phyloP scores from a whole-genome alignment of 2,797 vertebrate species.

The Pteronotus mesoamericanus region DNA sequence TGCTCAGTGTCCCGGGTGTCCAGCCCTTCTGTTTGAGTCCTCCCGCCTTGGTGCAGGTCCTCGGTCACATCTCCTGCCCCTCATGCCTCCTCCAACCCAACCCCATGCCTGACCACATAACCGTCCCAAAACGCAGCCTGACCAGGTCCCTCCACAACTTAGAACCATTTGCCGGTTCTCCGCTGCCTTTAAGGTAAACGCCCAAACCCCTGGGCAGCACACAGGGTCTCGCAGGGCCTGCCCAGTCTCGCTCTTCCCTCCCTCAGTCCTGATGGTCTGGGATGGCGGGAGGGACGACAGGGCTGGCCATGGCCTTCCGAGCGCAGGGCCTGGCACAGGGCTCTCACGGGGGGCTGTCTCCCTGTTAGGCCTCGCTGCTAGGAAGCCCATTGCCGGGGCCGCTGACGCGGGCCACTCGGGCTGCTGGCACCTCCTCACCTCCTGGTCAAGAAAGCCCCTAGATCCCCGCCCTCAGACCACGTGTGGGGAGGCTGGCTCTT shows the following conservation, averaged over 20 bases:
- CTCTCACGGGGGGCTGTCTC: neutral
- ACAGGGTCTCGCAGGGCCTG: neutral
- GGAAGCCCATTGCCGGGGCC: neutral
- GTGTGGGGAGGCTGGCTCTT: neutral
- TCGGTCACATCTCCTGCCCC: neutral
- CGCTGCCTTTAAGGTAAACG: neutral
- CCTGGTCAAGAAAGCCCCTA: neutral
- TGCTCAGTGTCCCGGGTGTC: neutral
- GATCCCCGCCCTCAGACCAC: neutral
- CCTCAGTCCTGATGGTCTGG: neutral
- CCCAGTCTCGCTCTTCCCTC: neutral
- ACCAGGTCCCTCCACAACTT: neutral
- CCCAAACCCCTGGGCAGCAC: neutral
- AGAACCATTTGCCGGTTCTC: neutral
- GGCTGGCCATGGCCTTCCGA: neutral
- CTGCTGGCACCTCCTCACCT: neutral
- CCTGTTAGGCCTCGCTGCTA: neutral
- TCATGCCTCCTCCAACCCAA: neutral
- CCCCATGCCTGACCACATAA: neutral
- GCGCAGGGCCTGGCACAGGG: neutral
- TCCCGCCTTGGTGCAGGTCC: neutral
- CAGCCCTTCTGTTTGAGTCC: neutral
- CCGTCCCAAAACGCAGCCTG: neutral
- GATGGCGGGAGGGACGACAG: rapidly evolving
- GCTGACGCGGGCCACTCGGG: rapidly evolving